phyloP scores from a whole-genome alignment of 2,888 invertebrate species.

The Agrypnus murinus region DNA sequence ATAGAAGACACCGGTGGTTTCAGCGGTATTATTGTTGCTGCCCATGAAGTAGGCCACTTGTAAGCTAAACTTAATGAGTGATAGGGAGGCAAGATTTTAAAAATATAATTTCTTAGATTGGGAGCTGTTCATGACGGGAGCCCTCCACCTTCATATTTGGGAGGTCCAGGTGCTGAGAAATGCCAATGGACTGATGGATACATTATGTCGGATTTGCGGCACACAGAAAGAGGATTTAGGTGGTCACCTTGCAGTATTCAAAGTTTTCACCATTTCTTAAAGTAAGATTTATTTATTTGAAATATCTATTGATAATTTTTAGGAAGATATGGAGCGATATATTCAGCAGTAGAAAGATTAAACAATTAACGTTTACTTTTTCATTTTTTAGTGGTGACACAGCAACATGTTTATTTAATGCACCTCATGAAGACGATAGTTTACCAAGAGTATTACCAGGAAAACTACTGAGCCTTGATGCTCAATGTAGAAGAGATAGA shows the following conservation, averaged over 20 bases:
- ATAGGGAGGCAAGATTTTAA: background rate
- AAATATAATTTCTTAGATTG: slow-evolving; percentile 75
- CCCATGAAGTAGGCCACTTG: slow-evolving; percentile 98
- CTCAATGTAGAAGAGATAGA: slow-evolving; percentile 93
- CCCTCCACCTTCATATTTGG: slow-evolving; percentile 94
- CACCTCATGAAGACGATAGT: slow-evolving; percentile 94
- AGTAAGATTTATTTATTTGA: slow-evolving; percentile 78
- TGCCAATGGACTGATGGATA: slow-evolving; percentile 97
- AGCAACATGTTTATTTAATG: slow-evolving; percentile 93
- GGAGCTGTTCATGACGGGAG: slow-evolving; percentile 98
- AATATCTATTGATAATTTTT: no score
- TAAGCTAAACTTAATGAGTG: slow-evolving; percentile 75
- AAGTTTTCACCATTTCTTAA: slow-evolving; percentile 95
- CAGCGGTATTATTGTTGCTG: slow-evolving; percentile 96
- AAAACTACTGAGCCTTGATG: slow-evolving; percentile 90
- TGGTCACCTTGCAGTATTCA: slow-evolving; percentile 96
- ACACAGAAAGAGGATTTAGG: slow-evolving; percentile 95
- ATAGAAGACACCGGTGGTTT: slow-evolving; percentile 97
- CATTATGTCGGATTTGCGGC: slow-evolving; percentile 95
- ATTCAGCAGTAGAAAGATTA: no score
- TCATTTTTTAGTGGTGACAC: slow-evolving; percentile 88
- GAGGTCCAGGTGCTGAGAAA: slow-evolving; percentile 95
- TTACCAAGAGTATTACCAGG: slow-evolving; percentile 92
- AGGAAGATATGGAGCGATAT: no score
- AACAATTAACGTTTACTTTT: no score